Base-by-base conservation (phyloP, 2,113 vertebrate genomes). In the Megaceryle maxima region DNA sequence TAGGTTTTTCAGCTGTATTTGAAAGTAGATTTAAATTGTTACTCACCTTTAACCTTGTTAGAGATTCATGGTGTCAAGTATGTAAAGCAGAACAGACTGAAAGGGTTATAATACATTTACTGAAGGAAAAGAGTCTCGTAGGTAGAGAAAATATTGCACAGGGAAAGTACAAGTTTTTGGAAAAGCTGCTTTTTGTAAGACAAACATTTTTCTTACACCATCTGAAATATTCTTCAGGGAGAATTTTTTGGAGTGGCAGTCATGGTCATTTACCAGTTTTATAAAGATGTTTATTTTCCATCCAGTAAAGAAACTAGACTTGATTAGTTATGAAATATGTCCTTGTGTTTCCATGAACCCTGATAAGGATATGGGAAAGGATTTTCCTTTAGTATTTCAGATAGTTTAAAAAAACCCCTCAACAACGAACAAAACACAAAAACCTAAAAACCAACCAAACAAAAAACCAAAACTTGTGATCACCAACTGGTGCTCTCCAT, bases 21-120 rank as follows among this genome's bases (percentile, higher is more conserved):
- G 73, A 92, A 83, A 92, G 92, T 87, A 83, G 82, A 94, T 97
- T 97, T 95, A 92, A 96, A 88, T 95, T 95, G 92, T 94, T 94
- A 85, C 55, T 96, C 90, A 83, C 91, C 90, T 90, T 86, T 96
- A 97, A 94, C 96, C 96, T 96, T 91, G 79, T 79, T 92, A 82
- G 62, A 89, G 77, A 92, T 92, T 93, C 74, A 63, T 41, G 28
- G 72, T 75, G 80, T 74, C 3, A 24, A 97, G 83, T 90, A 93
- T 21, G 64, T 95, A 85, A 96, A 93, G 92, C 83, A 88, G 87
- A 73, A 82, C 74, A 87, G 80, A 69, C 69, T 79, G 88, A 89
- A 94, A 93, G 94, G 84, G 79, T 92, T 91, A 33, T 83, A 96
- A 92, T 59, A 67, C 37, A 83, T 83, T 91, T 82, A 70, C 79